Base-by-base conservation (phyloP, 2,113 vertebrate genomes). In the Melierax canorus region DNA sequence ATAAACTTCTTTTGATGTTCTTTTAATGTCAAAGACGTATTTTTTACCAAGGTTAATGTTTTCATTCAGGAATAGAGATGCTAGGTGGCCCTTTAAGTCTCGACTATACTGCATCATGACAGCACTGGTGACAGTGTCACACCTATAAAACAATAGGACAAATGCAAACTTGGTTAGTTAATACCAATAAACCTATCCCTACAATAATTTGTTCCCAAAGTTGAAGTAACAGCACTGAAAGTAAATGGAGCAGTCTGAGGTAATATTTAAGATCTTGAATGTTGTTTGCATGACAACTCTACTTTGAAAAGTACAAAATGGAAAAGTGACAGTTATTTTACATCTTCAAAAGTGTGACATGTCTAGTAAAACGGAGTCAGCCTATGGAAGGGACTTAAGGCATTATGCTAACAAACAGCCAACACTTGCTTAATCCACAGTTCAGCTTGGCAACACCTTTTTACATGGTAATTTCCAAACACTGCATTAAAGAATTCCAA, bases 101-200 rank as follows among this genome's bases (percentile, higher is more conserved):
- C 99, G 98, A 94, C 99, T 99, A 69, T 99, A 99, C 94, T 99
- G 99, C 99, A 99, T 99, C 99, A 99, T 99, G 96, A 99, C 99
- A 2, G 99, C 99, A 21, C 98, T 99, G 26, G 99, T 99, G 53
- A 99, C 99, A 0, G 99, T 99, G 97, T 99, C 99, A 69, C 99
- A 99, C 97, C 99, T 99, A 88, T 12, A 51, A 79, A 60, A 66
- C 67, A 59, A 69, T 0, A 59, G 15, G 30, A 87, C n/a, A 94
- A 80, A 82, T 7, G 19, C 32, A 88, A 48, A 51, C 4, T 18
- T 46, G 17, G 18, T 95, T 62, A 92, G 19, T 77, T 58, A 74
- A 88, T 53, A 72, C 1, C 5, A 56, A 36, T 9, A 71, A 68
- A 53, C 12, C 2, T 4, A 39, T 27, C 11, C 5, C n/a, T 27